These are phyloP conservation scores for Lithodes maja DNA, from an alignment of 2,888 invertebrate species.

Conservation along the genomic window DNA sequence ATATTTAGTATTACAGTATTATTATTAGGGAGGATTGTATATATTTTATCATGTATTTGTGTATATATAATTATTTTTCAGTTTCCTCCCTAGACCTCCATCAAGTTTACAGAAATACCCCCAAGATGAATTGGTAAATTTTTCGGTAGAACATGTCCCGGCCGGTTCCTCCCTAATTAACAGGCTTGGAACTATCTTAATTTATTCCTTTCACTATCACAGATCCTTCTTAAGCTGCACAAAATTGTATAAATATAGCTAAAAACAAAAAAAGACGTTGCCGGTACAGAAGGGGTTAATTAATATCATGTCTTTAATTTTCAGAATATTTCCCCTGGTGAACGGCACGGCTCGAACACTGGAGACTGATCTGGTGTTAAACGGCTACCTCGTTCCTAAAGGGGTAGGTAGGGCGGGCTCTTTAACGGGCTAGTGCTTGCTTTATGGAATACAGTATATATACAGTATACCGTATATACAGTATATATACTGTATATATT, in stretches of 20 bases:
- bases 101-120: too few relatives aligned
- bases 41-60: not conserved
- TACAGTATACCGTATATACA: too few relatives aligned
- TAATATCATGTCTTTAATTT: not conserved
- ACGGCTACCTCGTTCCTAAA: constrained; percentile 58
- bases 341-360: constrained; percentile 33
- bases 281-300: not conserved
- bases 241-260: too few relatives aligned
- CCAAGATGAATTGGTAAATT: too few relatives aligned
- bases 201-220: too few relatives aligned
- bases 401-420: constrained; percentile 42
- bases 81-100: too few relatives aligned
- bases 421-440: not conserved
- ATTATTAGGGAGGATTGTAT: not conserved
- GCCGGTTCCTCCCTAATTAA: not conserved
- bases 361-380: constrained; percentile 48
- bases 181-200: not conserved
- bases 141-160: too few relatives aligned
- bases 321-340: constrained; percentile 53
- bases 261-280: too few relatives aligned
- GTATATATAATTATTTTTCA: not conserved
- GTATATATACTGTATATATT: too few relatives aligned
- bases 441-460: too few relatives aligned
- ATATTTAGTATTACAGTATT: too few relatives aligned
- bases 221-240: too few relatives aligned